Percentiles rank a stretch among this genome's conserved stretches.
phyloP scores from a whole-genome alignment of 1,140 invertebrate genomes.

The Cataglyphis hispanica region DNA sequence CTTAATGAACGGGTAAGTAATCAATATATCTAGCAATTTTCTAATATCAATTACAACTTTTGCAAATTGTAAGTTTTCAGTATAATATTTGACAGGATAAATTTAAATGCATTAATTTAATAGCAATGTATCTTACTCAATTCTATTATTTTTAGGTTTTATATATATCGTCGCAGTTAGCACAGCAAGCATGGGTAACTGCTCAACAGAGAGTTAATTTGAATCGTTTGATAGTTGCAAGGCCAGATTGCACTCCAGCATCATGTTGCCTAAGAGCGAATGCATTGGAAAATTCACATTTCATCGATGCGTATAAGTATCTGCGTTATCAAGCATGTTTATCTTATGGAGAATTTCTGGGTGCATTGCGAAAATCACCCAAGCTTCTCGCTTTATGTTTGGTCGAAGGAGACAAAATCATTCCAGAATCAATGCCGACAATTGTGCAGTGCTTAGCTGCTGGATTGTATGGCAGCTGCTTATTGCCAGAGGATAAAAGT shows the following conservation, averaged over 20 bases:
- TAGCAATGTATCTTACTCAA: background rate
- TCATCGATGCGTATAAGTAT: conserved; percentile 95
- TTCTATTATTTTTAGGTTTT: conserved; percentile 85
- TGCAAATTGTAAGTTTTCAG: background rate
- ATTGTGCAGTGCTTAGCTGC: conserved; percentile 92
- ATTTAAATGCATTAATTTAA: background rate
- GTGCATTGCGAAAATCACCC: conserved; percentile 92
- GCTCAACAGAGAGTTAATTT: conserved; percentile 95
- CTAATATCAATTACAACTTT: background rate
- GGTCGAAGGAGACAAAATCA: conserved; percentile 91
- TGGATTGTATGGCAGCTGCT: conserved; percentile 94
- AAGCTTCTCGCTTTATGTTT: conserved; percentile 93
- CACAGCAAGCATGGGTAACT: conserved; percentile 95
- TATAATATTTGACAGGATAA: background rate
- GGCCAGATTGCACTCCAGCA: conserved; percentile 91
- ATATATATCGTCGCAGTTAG: conserved; percentile 88
- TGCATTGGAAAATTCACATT: conserved; percentile 92
- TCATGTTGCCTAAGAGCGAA: conserved; percentile 93
- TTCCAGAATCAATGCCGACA: conserved; percentile 89
- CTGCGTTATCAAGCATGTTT: conserved; percentile 93
- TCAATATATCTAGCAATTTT: background rate
- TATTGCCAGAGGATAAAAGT: conserved; percentile 93
- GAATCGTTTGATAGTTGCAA: conserved; percentile 92
- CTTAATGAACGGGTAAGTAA: conserved; percentile 90
- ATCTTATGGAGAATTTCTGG: conserved; percentile 93